Evolutionary conservation across 1,140 invertebrate genomes (phyloP), one percentile per base, ranked within the genome.

Genomic region (Psix sp.): DNA sequence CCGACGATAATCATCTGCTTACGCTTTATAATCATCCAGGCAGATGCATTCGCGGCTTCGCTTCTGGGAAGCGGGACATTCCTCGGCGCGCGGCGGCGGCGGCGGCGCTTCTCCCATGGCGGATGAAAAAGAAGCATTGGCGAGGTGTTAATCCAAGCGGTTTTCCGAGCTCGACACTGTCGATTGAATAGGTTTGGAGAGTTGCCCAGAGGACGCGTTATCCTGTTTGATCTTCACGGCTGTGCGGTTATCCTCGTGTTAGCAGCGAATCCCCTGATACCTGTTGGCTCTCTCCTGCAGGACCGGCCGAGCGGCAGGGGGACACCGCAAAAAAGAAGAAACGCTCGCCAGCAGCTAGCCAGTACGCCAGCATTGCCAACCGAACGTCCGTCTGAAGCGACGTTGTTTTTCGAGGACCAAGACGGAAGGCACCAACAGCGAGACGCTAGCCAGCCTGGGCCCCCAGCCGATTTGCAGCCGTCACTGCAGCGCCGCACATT

Each of bases 11-110:
- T 80, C 81, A 83, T 82, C 78, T 83, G 74, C 77, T 75, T 78
- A 77, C 81, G 48, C 70, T 74, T 75, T 65, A 82, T 82, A 82
- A 70, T 68, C 83, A 82, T 82, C 80, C 74, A 82, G 73, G 80
- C 79, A 78, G 73, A 81, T 77, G 76, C 77, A 77, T 81, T 78
- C 77, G 74, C 77, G 80, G 60, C 74, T n/a, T 73, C 74, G 77
- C 52, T 86, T 84, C 82, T 77, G 78, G 77, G 83, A 86, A 83
- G 13, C 13, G 83, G 81, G 81, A 84, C 83, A 85, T 84, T 85
- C 81, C 82, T 80, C 66, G 74, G n/a, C n/a, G n/a, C n/a, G n/a
- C n/a, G n/a, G n/a, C n/a, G n/a, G n/a, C n/a, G n/a, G n/a, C n/a
- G n/a, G n/a, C n/a, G n/a, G n/a, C n/a, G 21, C 21, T 24, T 24